Evolutionary conservation across 2,797 vertebrate species (phyloP).

Genomic region (Ciconia nigra): DNA sequence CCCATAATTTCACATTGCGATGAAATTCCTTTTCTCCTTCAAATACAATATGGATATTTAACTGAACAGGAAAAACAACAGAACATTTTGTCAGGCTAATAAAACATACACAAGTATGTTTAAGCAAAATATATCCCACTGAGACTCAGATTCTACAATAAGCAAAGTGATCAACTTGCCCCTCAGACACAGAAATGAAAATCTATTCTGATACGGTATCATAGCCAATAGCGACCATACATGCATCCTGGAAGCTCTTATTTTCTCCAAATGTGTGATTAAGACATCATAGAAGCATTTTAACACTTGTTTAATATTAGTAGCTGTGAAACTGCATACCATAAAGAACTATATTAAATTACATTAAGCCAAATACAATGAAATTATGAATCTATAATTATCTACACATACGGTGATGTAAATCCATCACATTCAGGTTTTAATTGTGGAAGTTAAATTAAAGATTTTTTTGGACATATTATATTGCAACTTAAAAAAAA

Average conservation of each 20-base stretch:
- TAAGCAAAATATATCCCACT: background rate
- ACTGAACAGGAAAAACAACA: constrained; percentile 68
- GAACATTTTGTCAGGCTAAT: background rate
- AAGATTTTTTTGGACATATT: background rate
- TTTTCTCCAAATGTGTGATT: background rate
- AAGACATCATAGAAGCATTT: background rate
- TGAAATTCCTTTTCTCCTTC: constrained; percentile 95
- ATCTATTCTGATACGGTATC: background rate
- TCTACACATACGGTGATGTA: background rate
- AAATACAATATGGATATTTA: constrained; percentile 91
- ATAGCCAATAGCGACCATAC: background rate
- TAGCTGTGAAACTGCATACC: background rate
- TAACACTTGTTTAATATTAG: background rate
- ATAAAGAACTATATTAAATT: background rate
- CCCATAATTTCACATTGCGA: constrained; percentile 91
- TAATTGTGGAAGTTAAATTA: background rate
- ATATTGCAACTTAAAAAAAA: background rate
- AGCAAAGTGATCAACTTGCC: background rate
- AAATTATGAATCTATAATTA: background rate
- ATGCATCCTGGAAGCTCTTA: background rate
- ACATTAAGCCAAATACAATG: background rate
- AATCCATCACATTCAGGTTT: background rate
- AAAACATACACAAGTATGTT: background rate
- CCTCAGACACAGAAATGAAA: background rate
- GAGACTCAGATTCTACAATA: background rate